phyloP scores from a whole-genome alignment of 2,888 invertebrate genomes.

The Cylindroiulus punctatus region DNA sequence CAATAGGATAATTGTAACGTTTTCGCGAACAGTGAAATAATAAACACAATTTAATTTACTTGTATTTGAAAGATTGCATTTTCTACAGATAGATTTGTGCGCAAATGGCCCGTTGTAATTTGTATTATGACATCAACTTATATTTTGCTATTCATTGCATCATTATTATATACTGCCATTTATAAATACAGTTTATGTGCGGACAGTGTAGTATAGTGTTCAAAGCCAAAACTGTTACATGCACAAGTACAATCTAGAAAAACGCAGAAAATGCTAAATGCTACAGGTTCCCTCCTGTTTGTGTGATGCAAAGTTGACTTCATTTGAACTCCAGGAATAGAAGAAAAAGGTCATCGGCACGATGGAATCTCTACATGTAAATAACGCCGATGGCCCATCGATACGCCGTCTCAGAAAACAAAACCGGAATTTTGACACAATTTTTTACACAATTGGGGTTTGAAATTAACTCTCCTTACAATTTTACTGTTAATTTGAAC shows the following conservation, averaged over 20 bases:
- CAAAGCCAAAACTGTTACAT: no score
- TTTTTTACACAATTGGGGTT: neutral
- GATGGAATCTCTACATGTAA: neutral
- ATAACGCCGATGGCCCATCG: constrained; percentile 22
- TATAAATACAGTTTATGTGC: no score
- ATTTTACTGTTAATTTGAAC: neutral
- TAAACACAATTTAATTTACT: neutral
- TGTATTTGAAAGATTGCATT: neutral
- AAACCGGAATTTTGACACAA: neutral
- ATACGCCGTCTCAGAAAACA: neutral
- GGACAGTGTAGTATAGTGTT: no score
- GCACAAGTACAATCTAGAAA: no score
- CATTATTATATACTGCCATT: no score
- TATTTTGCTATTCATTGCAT: no score
- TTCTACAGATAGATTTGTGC: no score
- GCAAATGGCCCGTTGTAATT: no score
- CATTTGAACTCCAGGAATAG: neutral
- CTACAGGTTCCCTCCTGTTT: neutral
- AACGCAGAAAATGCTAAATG: neutral
- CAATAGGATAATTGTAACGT: no score
- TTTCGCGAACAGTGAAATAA: no score
- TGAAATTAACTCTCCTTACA: neutral
- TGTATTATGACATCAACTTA: no score
- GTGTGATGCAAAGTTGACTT: neutral
- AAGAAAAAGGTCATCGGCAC: constrained; percentile 34